Evolutionary conservation across 2,888 invertebrate genomes (phyloP), one percentile per base, ranked within the genome.

Genomic region (Melipona bicolor): DNA sequence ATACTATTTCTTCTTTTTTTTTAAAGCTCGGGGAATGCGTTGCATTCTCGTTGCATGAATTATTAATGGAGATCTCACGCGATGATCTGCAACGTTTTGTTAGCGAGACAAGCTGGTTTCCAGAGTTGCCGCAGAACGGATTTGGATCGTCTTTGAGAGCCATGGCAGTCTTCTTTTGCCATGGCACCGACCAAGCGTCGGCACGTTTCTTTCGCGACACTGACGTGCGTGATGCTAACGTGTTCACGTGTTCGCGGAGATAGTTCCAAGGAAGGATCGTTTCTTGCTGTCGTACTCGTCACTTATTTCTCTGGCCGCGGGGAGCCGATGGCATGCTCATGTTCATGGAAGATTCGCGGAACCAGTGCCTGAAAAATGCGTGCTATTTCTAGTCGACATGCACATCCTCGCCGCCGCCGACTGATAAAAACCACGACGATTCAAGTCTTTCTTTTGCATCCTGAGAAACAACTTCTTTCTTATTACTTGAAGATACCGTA

Each of bases 271-370:
- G 86, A 88, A 84, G 80, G 83, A 79, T 79, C 76, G 81, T 82
- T 91, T 91, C 87, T 91, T 90, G 81, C 74, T 59, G 69, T 72
- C 77, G 75, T 75, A 71, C 68, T 77, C 77, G 73, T 67, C 83
- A 77, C 79, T 89, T 88, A 79, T 81, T 86, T 86, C 78, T 64
- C 24, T 65, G 71, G 69, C 74, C 67, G 61, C 43, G n/a, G 19
- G 61, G 72, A 72, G 64, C 73, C 49, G 56, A 70, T 24, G 62
- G 36, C 50, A 24, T 49, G 77, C 83, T 89, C 84, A 89, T 87
- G 90, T 87, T 91, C 87, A 90, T 90, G 91, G 88, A 91, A 88
- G 87, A 87, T 91, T 89, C 87, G 83, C 80, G 85, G 85, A 84
- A 87, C 77, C 76, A 68, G 76, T 64, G 70, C 36, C 36, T 56